phyloP scores from a whole-genome alignment of 2,797 vertebrate species.

The Podarcis lilfordi region DNA sequence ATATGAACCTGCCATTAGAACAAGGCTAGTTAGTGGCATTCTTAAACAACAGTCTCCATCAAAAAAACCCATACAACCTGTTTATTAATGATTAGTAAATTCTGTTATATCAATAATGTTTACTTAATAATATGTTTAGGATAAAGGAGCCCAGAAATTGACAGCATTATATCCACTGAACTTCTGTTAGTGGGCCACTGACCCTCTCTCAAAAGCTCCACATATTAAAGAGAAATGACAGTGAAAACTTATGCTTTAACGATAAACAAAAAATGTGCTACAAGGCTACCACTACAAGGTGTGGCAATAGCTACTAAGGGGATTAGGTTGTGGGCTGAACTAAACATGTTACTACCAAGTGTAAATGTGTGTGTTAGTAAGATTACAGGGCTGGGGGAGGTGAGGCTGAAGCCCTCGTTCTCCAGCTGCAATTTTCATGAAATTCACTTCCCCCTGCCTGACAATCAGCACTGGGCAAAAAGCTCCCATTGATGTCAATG shows the following conservation, averaged over 20 bases:
- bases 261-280: not conserved
- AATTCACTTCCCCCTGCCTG: too few species aligned
- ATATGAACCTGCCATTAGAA: not conserved
- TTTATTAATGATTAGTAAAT: not conserved
- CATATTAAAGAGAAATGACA: not conserved
- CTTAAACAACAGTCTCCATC: not conserved
- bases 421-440: too few species aligned
- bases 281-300: too few species aligned
- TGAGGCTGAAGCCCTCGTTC: too few species aligned
- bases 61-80: not conserved
- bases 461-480: too few species aligned
- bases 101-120: not conserved
- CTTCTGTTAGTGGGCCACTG: not conserved
- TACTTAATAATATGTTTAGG: conserved; percentile 8
- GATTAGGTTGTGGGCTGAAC: too few species aligned
- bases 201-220: not conserved
- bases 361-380: too few species aligned
- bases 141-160: not conserved
- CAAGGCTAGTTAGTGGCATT: not conserved
- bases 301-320: not conserved
- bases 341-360: too few species aligned
- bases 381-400: too few species aligned
- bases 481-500: too few species aligned
- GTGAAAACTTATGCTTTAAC: not conserved
- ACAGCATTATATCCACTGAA: not conserved